Evolutionary conservation across 2,888 invertebrate genomes (phyloP).

Genomic region (Cheilosia impressa): DNA sequence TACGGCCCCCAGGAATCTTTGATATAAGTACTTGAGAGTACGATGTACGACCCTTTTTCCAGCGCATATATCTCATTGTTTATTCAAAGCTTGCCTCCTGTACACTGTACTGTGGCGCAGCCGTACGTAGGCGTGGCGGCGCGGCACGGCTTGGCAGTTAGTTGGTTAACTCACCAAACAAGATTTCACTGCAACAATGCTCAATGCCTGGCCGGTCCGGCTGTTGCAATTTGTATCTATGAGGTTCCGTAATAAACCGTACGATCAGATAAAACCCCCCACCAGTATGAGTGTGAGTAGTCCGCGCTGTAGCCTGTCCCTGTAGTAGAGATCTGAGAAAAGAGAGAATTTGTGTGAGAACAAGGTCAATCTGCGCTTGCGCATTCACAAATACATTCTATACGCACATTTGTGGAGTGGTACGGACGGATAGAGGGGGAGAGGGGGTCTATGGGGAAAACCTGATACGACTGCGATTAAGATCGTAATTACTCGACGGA

Average conservation of each 20-base stretch:
- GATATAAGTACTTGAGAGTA: background rate
- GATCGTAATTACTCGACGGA: conserved; percentile 63
- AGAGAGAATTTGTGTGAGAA: conserved; percentile 40
- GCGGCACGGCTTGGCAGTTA: background rate
- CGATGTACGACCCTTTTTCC: conserved; percentile 20
- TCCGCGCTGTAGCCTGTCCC: too few relatives aligned
- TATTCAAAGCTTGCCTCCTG: conserved; percentile 51
- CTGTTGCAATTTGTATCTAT: conserved; percentile 27
- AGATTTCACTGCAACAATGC: conserved; percentile 63
- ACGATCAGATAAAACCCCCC: conserved; percentile 1
- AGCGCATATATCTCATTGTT: conserved; percentile 48
- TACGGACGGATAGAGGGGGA: background rate
- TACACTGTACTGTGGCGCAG: background rate
- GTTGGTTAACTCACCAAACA: conserved; percentile 44
- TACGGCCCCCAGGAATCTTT: conserved; percentile 3
- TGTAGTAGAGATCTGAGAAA: background rate
- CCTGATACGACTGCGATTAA: conserved; percentile 46
- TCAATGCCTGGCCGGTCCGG: conserved; percentile 6
- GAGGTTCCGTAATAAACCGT: conserved; percentile 52
- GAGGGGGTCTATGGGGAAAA: conserved; percentile 28
- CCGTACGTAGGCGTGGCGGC: conserved; percentile 48
- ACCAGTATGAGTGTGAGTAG: background rate
- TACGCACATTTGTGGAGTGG: conserved; percentile 33
- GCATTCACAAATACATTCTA: conserved; percentile 18
- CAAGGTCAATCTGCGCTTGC: conserved; percentile 55